Percentiles rank a stretch among this genome's conserved stretches.
Evolutionary conservation across 2,888 invertebrate genomes (phyloP).

Genomic region (Tetramorium bicarinatum): DNA sequence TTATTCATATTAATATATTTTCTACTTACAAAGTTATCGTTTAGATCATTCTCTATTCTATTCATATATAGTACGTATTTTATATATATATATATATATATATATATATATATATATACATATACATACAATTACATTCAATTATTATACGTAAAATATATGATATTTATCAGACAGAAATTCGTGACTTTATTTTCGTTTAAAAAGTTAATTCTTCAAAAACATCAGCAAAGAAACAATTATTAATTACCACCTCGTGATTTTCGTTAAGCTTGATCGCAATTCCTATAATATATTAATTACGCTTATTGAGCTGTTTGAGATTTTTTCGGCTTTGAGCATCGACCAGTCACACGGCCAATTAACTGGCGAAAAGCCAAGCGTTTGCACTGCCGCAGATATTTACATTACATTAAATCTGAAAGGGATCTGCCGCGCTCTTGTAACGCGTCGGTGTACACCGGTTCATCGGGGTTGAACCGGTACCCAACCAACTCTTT

Average conservation of each 20-base stretch:
- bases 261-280: background rate
- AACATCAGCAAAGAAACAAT: background rate
- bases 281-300: constrained; percentile 23
- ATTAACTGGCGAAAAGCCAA: constrained; percentile 70
- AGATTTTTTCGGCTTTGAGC: constrained; percentile 57
- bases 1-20: background rate
- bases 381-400: constrained; percentile 73
- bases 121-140: background rate
- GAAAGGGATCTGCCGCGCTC: constrained; percentile 71
- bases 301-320: constrained; percentile 36
- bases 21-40: constrained; percentile 1
- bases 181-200: background rate
- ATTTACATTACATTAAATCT: constrained; percentile 83
- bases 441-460: constrained; percentile 65
- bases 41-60: background rate
- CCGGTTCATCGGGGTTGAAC: constrained; percentile 68
- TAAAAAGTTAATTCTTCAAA: background rate
- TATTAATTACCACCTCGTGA: background rate
- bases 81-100: background rate
- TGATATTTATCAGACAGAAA: background rate
- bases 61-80: background rate
- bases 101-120: no score
- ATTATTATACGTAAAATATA: background rate
- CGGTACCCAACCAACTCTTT: constrained; percentile 67
- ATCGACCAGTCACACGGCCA: constrained; percentile 55